Conservation (phyloP, 2,888 invertebrate genomes). For the Philopedon plagiatum region DNA sequence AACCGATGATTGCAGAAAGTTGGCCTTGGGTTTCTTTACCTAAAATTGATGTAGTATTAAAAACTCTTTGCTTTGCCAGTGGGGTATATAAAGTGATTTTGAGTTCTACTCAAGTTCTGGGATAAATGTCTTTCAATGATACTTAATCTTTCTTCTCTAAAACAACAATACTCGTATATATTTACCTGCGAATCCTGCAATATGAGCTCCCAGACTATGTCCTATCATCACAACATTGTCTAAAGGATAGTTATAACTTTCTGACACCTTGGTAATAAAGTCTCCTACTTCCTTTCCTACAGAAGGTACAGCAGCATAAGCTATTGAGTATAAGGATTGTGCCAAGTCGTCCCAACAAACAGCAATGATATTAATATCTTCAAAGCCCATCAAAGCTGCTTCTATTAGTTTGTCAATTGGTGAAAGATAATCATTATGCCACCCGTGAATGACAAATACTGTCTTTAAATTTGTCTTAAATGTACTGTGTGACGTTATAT, state of each 20-base stretch:
- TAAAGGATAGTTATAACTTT: constrained; percentile 51
- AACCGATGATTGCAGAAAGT: constrained; percentile 32
- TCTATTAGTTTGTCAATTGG: constrained; percentile 54
- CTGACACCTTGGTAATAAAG: constrained; percentile 56
- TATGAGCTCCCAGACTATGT: constrained; percentile 62
- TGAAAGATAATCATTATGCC: constrained; percentile 58
- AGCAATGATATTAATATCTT: constrained; percentile 63
- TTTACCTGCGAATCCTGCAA: constrained; percentile 60
- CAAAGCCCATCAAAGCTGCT: constrained; percentile 53
- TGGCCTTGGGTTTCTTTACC: constrained; percentile 34
- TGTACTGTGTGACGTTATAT: constrained; percentile 22
- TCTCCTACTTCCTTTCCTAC: constrained; percentile 57
- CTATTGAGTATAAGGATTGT: constrained; percentile 52
- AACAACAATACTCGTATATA: no score
- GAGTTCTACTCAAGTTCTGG: no score
- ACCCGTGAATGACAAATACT: constrained; percentile 64
- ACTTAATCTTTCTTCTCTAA: no score
- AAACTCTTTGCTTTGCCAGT: no score
- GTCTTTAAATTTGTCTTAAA: constrained; percentile 54
- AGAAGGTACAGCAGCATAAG: constrained; percentile 52
- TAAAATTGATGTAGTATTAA: background rate
- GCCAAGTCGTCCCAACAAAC: constrained; percentile 62
- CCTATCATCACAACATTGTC: constrained; percentile 57
- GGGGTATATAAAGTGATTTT: no score
- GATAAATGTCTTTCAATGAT: constrained; percentile 4